A percentile compares a stretch with the other conserved stretches of the same genome.
phyloP scores from a whole-genome alignment of 2,797 vertebrate species.

The Petrocephalus schoutedeni region DNA sequence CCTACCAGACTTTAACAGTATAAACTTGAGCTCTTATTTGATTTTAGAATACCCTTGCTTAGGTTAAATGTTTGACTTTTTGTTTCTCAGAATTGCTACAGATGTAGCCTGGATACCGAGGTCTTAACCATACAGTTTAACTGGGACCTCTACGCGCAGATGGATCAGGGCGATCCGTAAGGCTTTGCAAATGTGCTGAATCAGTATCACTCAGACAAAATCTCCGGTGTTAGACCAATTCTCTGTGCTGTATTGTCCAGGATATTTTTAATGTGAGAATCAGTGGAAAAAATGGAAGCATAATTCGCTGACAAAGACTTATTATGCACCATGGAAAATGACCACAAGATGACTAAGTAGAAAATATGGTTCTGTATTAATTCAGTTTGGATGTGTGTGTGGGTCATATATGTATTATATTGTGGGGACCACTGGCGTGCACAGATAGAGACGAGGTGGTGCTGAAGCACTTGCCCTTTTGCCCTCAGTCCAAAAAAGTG shows the following conservation, averaged over 20 bases:
- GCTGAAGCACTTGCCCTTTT: too few species aligned
- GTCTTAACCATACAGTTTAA: background rate
- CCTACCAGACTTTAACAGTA: background rate
- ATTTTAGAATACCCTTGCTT: background rate
- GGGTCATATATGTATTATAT: background rate
- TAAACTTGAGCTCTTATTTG: background rate
- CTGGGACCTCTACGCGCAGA: background rate
- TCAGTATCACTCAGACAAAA: background rate
- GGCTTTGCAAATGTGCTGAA: background rate
- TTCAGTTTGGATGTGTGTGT: background rate
- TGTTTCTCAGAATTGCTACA: background rate
- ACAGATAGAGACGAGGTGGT: too few species aligned
- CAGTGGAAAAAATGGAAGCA: background rate
- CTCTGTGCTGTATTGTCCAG: background rate
- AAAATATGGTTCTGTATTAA: background rate
- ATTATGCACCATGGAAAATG: background rate
- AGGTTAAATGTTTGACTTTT: background rate
- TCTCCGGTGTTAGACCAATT: background rate
- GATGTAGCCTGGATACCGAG: background rate
- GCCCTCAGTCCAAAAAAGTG: too few species aligned
- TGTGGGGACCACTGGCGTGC: background rate
- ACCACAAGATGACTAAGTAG: background rate
- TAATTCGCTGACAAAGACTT: background rate
- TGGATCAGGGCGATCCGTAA: background rate
- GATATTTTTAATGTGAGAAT: conserved; percentile 2